Conservation (phyloP, 1,140 invertebrate genomes). For the Hydropsyche tenuis region DNA sequence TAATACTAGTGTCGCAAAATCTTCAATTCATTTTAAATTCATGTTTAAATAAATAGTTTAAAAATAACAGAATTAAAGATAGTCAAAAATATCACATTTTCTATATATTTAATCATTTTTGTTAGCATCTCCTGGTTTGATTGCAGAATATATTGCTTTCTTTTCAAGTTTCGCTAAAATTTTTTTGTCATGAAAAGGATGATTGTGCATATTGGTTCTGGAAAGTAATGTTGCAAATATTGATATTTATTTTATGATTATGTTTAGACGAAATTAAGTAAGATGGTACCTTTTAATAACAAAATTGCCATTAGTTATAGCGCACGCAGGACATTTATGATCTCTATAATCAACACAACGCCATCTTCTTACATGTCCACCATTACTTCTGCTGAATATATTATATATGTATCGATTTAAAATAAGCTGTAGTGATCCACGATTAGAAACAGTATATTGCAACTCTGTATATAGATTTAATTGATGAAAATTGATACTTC, state of each 20-base stretch:
- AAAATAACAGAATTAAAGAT: no score
- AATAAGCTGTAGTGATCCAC: conserved; percentile 45
- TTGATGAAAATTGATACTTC: background rate
- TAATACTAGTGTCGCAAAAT: no score
- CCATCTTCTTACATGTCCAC: conserved; percentile 55
- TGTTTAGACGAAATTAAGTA: background rate
- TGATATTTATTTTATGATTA: background rate
- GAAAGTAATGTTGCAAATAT: conserved; percentile 3
- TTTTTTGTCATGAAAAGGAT: conserved; percentile 60
- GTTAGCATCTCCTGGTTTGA: conserved; percentile 53
- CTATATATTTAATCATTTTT: background rate
- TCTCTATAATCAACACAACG: conserved; percentile 60
- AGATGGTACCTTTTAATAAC: conserved; percentile 56
- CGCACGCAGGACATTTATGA: conserved; percentile 57
- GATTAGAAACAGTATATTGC: conserved; percentile 47
- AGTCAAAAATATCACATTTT: no score
- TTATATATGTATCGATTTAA: conserved; percentile 59
- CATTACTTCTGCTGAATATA: conserved; percentile 54
- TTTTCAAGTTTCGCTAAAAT: conserved; percentile 59
- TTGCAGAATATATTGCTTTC: conserved; percentile 57
- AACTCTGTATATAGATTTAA: conserved; percentile 11
- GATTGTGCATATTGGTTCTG: conserved; percentile 60
- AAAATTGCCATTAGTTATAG: conserved; percentile 57
- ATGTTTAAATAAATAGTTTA: no score
- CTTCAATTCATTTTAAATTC: no score